Conservation (phyloP, 2,797 vertebrate species). For the Heteromormyrus szaboi region DNA sequence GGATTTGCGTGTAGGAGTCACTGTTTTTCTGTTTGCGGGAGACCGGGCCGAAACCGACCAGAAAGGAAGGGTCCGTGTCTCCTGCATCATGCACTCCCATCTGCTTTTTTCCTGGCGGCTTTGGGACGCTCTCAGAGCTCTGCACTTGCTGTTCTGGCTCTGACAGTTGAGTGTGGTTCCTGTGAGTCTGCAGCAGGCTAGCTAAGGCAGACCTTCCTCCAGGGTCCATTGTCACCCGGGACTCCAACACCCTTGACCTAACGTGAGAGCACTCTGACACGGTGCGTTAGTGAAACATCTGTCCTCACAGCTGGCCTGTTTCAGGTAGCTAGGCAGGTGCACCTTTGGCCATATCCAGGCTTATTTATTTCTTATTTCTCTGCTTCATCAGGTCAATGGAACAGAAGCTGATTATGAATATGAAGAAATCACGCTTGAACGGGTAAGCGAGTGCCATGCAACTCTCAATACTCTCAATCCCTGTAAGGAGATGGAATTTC, state of each 20-base stretch:
- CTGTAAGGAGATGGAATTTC: neutral
- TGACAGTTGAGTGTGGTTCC: neutral
- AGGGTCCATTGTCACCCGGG: neutral
- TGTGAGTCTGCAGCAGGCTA: neutral
- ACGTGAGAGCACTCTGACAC: neutral
- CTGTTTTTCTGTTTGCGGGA: neutral
- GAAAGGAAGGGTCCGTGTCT: neutral
- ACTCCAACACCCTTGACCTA: neutral
- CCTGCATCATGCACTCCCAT: neutral
- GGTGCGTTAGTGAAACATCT: neutral
- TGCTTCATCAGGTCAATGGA: slow-evolving; percentile 77
- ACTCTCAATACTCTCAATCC: neutral
- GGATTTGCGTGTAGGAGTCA: neutral
- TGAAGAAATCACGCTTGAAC: slow-evolving; percentile 95
- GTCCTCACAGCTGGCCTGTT: neutral
- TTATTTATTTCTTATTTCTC: slow-evolving; percentile 2
- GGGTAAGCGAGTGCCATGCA: slow-evolving; percentile 62
- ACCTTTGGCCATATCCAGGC: neutral
- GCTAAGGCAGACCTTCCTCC: neutral
- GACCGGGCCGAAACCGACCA: neutral
- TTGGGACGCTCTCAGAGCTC: neutral
- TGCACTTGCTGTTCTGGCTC: neutral
- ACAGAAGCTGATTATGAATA: slow-evolving; percentile 95
- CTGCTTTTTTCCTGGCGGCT: neutral
- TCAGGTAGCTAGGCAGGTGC: neutral